Conservation (phyloP, 1,140 invertebrate species). For the Bombus impatiens region DNA sequence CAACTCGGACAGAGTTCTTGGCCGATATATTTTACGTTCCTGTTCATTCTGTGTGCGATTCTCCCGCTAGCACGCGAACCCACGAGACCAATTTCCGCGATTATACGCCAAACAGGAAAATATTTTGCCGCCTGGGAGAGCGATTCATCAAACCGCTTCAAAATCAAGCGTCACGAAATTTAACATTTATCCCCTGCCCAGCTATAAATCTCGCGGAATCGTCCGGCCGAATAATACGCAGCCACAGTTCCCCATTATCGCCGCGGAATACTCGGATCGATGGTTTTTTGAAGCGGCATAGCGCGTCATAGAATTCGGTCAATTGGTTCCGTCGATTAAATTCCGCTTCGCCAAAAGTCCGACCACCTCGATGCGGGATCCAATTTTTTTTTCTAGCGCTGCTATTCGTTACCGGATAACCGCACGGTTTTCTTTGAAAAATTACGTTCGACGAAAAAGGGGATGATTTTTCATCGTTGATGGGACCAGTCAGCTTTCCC, state of each 20-base stretch:
- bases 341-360: constrained; percentile 12
- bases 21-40: neutral
- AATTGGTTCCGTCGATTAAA: constrained; percentile 49
- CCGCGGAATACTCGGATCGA: constrained; percentile 40
- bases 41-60: neutral
- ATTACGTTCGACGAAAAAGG: neutral
- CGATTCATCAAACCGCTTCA: constrained; percentile 48
- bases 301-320: constrained; percentile 24
- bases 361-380: neutral
- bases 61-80: no score
- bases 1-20: neutral
- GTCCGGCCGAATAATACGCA: constrained; percentile 11
- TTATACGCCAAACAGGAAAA: constrained; percentile 43
- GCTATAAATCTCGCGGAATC: constrained; percentile 59
- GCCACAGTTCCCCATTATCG: constrained; percentile 47
- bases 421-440: neutral
- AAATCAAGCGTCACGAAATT: constrained; percentile 63
- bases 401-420: neutral
- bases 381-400: neutral
- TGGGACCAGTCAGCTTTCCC: no score
- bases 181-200: constrained; percentile 61
- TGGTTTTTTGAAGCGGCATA: constrained; percentile 32
- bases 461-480: neutral
- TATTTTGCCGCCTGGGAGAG: constrained; percentile 23
- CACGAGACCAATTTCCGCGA: constrained; percentile 31